Evolutionary conservation across 2,888 invertebrate genomes (phyloP).

Genomic region (Eilema caniola): DNA sequence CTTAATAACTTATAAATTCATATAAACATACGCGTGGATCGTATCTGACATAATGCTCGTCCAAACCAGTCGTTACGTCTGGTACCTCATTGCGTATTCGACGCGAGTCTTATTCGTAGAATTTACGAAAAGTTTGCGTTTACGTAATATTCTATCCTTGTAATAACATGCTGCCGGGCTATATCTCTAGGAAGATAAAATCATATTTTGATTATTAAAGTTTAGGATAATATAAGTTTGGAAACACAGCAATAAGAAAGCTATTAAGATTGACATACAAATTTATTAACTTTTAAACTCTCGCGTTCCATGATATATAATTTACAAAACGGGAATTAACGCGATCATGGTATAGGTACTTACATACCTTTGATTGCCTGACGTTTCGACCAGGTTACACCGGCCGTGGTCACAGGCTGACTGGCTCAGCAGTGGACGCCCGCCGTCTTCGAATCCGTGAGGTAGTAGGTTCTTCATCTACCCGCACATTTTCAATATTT

Average conservation of each 20-base stretch:
- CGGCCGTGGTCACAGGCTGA: too few relatives aligned
- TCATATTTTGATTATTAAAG: conserved; percentile 1
- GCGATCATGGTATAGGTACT: too few relatives aligned
- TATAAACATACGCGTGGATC: background rate
- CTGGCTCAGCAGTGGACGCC: too few relatives aligned
- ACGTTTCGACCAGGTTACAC: too few relatives aligned
- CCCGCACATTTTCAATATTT: too few relatives aligned
- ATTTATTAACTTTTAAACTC: background rate
- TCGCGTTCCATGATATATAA: too few relatives aligned
- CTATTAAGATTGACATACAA: background rate
- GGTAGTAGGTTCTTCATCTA: too few relatives aligned
- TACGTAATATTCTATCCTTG: conserved; percentile 29
- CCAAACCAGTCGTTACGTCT: conserved; percentile 31
- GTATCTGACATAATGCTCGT: background rate
- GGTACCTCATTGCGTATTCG: conserved; percentile 45
- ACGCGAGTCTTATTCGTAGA: conserved; percentile 31
- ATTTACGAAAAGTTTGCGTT: conserved; percentile 48
- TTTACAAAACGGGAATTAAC: too few relatives aligned
- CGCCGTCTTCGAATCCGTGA: too few relatives aligned
- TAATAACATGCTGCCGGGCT: conserved; percentile 20
- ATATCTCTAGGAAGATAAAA: background rate
- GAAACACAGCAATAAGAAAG: background rate
- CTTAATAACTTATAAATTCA: background rate
- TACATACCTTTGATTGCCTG: too few relatives aligned
- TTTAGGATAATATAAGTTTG: background rate